Conservation (phyloP, 2,113 vertebrate species). For the Glareola pratincola region DNA sequence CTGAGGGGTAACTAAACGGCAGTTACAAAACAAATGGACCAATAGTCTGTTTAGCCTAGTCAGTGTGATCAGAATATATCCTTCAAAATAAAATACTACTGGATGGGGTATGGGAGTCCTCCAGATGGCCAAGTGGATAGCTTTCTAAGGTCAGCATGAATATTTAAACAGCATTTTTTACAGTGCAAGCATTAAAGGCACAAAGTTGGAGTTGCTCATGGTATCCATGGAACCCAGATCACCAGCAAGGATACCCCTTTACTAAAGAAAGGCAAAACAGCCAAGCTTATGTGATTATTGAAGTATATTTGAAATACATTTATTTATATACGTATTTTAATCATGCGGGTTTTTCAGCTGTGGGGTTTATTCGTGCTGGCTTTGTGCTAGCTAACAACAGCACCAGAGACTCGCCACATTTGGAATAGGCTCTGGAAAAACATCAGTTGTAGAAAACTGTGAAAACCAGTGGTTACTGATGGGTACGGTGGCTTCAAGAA, state of each 20-base stretch:
- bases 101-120: constrained; percentile 52
- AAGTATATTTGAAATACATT: neutral
- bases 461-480: neutral
- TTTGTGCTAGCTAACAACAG: neutral
- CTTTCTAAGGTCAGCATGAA: constrained; percentile 70
- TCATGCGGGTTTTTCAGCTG: neutral
- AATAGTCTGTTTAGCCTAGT: constrained; percentile 45
- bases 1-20: constrained; percentile 53
- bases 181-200: constrained; percentile 68
- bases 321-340: neutral
- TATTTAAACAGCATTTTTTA: constrained; percentile 69
- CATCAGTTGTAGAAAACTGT: neutral
- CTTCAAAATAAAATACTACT: constrained; percentile 56
- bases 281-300: neutral
- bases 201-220: constrained; percentile 52
- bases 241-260: neutral
- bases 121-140: constrained; percentile 69
- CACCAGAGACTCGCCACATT: neutral
- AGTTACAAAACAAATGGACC: constrained; percentile 53
- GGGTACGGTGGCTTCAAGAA: neutral
- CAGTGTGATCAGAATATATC: constrained; percentile 53
- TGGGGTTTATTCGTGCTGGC: neutral
- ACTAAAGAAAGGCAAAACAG: neutral
- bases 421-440: neutral
- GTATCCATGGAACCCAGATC: constrained; percentile 60